Evolutionary conservation across 2,113 vertebrate genomes (phyloP).

Genomic region (Lophochroa leadbeateri): DNA sequence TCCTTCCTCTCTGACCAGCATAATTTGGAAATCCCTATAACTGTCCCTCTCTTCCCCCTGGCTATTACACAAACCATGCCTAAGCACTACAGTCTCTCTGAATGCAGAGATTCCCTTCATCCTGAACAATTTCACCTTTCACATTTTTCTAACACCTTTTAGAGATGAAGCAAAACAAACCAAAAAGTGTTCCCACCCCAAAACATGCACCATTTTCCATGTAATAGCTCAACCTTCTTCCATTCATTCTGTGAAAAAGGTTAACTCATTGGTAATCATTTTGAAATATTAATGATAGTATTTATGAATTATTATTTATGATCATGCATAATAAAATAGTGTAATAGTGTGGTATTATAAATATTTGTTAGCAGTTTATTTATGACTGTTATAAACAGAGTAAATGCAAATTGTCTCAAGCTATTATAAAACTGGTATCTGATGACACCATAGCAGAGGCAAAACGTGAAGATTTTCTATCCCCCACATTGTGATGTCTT

Average conservation of each 20-base stretch:
- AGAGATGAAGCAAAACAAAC: background rate
- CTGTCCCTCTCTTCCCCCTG: background rate
- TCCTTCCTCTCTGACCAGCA: background rate
- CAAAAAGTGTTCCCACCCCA: background rate
- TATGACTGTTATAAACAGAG: background rate
- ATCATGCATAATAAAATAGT: background rate
- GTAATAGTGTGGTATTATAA: background rate
- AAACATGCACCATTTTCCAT: background rate
- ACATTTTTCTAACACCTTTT: background rate
- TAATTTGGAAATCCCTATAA: background rate
- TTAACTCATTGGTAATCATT: background rate
- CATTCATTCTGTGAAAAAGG: background rate
- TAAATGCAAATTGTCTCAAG: background rate
- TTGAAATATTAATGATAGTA: background rate
- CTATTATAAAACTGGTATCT: background rate
- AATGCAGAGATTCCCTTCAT: background rate
- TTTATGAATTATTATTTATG: background rate
- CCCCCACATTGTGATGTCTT: background rate
- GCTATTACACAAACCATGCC: background rate
- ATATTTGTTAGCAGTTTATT: background rate
- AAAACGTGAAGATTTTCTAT: background rate
- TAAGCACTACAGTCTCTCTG: background rate
- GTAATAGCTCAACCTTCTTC: background rate
- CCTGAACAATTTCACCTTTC: background rate
- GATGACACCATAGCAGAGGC: background rate